These are phyloP conservation scores for Ganaspis brasiliensis DNA, from an alignment of 2,888 invertebrate species.

Conservation along the genomic window DNA sequence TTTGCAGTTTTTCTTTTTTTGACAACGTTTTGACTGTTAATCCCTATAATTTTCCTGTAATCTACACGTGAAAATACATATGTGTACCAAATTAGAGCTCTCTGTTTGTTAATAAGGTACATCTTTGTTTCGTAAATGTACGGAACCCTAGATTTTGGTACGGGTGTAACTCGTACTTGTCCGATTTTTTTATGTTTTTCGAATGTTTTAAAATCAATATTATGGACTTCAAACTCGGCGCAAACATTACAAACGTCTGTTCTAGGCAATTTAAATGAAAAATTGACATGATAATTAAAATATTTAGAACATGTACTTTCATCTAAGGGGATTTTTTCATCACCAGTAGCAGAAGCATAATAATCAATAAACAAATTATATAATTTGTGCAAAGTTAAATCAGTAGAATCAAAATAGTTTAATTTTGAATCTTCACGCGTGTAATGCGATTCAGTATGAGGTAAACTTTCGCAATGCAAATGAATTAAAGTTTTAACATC, in stretches of 20 bases:
- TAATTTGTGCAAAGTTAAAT: background rate
- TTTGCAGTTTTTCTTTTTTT: too few relatives aligned
- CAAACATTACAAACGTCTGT: constrained; percentile 7
- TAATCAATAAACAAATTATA: constrained; percentile 2
- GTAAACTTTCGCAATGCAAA: constrained; percentile 7
- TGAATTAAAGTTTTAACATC: background rate
- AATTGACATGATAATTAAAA: background rate
- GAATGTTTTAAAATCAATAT: background rate
- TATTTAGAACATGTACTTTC: constrained; percentile 3
- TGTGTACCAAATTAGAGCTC: too few relatives aligned
- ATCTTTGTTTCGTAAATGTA: too few relatives aligned
- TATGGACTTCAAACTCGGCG: constrained; percentile 29
- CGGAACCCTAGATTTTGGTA: too few relatives aligned
- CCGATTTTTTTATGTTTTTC: too few relatives aligned
- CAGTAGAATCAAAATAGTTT: background rate
- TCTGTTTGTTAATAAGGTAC: too few relatives aligned
- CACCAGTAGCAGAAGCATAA: constrained; percentile 6
- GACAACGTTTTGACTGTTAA: too few relatives aligned
- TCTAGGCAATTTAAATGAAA: background rate
- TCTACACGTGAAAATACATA: too few relatives aligned
- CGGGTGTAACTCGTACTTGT: too few relatives aligned
- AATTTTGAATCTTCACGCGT: background rate
- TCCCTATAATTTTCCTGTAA: too few relatives aligned
- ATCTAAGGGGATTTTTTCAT: background rate
- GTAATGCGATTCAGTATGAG: constrained; percentile 1